Base-by-base conservation (phyloP, 2,797 vertebrate genomes). In the Falco naumanni region DNA sequence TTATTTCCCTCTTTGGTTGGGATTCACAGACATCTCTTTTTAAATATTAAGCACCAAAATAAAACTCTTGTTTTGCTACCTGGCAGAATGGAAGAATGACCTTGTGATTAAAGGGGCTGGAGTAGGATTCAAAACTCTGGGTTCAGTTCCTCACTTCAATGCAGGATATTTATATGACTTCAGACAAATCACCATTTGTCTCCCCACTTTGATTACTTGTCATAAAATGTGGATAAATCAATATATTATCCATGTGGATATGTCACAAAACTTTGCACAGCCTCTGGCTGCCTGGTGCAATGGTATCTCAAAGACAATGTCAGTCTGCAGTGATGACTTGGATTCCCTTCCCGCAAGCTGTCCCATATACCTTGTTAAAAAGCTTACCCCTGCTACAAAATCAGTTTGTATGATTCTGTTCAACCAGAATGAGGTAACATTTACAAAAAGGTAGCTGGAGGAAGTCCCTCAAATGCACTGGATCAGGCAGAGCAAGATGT, bases 21-120 rank as follows among this genome's bases (percentile, higher is more conserved):
- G 50, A 89, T 90, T 87, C 68, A 57, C 41, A 83, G 45, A 17
- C 41, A 71, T 47, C 33, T 80, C 75, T 74, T 88, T 84, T 76
- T 41, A 92, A 87, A 85, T 85, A 95, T 90, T 65, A 90, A 86
- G 68, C 47, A 83, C 37, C 71, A 92, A 94, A 93, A 82, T 84
- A 93, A 87, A 95, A 56, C 48, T 75, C 76, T 76, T 79, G 29
- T 75, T 95, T 93, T 89, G 24, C 71, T 79, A 31, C 43, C 70
- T 80, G 66, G 17, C 53, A 76, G 83, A 90, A 68, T 16, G 57
- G 91, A 90, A 94, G 72, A 92, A 75, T 53, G 50, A 87, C 60
- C 78, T 90, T 78, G 57, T 78, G 71, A 92, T 74, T 87, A 77
- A 90, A 92, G 89, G 19, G 29, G 28, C 24, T 80, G n/a, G 31